Conservation (phyloP, 2,113 vertebrate genomes). For the Misgurnus mizolepis region DNA sequence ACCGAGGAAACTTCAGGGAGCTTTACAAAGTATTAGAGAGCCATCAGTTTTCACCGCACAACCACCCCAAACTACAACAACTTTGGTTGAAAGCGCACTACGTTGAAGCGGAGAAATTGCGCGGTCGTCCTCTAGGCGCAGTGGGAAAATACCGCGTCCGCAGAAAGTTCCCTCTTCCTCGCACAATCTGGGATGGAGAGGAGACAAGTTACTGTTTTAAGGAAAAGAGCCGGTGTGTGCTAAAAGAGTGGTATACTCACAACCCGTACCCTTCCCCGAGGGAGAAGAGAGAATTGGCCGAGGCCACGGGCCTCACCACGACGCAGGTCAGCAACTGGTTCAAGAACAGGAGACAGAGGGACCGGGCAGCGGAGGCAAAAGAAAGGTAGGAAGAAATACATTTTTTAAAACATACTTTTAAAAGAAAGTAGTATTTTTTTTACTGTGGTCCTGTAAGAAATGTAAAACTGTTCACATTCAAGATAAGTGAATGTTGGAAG, state of each 20-base stretch:
- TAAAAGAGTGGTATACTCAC: constrained; percentile 92
- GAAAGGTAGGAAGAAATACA: constrained; percentile 75
- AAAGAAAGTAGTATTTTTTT: neutral
- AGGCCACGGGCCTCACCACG: constrained; percentile 91
- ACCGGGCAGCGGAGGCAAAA: constrained; percentile 90
- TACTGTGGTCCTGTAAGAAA: neutral
- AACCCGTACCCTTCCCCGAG: constrained; percentile 92
- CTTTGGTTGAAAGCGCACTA: constrained; percentile 92
- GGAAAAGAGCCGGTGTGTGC: constrained; percentile 87
- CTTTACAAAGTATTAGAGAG: constrained; percentile 91
- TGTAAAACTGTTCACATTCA: neutral
- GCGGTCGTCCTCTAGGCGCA: constrained; percentile 87
- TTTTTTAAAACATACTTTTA: neutral
- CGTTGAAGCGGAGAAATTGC: constrained; percentile 89
- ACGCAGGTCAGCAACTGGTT: constrained; percentile 98
- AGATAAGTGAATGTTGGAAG: too few species aligned
- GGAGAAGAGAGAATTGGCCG: constrained; percentile 89
- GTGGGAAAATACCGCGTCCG: constrained; percentile 91
- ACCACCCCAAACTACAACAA: constrained; percentile 90
- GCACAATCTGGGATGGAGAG: constrained; percentile 91
- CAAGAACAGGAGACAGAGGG: constrained; percentile 89
- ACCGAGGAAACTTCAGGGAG: constrained; percentile 89
- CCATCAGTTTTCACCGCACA: constrained; percentile 90
- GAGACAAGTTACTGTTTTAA: constrained; percentile 94
- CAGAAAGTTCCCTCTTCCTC: constrained; percentile 88